Evolutionary conservation across 2,797 vertebrate species (phyloP), one percentile per base, ranked within the genome.

Genomic region (Garrulus glandarius): DNA sequence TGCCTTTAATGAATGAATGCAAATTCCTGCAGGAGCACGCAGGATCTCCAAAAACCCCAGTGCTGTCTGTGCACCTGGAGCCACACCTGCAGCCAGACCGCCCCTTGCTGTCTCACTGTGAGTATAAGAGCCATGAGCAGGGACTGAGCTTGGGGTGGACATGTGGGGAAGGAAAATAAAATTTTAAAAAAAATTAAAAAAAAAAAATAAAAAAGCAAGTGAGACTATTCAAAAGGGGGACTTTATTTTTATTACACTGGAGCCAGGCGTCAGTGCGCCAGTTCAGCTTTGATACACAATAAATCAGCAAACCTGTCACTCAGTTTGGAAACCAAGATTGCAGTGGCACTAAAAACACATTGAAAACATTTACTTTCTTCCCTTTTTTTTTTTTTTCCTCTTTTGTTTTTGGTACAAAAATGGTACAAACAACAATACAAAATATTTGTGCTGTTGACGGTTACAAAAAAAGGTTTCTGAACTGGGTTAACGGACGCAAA

Each of bases 341-440:
- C 98, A 98, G 98, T 97, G 98, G 98, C 98, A 99, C 98, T 98
- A 98, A 98, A 99, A 98, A 99, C 99, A 99, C 98, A 98, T 96
- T 94, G 97, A 97, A 98, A 99, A 99, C 98, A 98, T 98, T 94
- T 96, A 98, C 92, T 98, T 95, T 87, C 95, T 97, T 98, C 96
- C 92, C 44, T 93, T 93, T 69, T 76, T 74, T 64, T 80, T 79
- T 61, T 78, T 87, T 88, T 36, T 91, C 16, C 96, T 95, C 87
- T 95, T 97, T 97, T 39, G 91, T 96, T 98, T 99, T 99, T 98
- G 97, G 98, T 99, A 99, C 98, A 99, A 99, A 96, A 99, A 99
- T 98, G 98, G 98, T 99, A 99, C 99, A 99, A 99, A 99, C 98
- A 97, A 99, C 99, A 98, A 99, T 99, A 99, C 99, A 99, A 99